Conservation (phyloP, 2,797 vertebrate genomes). For the Poeciliopsis paucimaculata region DNA sequence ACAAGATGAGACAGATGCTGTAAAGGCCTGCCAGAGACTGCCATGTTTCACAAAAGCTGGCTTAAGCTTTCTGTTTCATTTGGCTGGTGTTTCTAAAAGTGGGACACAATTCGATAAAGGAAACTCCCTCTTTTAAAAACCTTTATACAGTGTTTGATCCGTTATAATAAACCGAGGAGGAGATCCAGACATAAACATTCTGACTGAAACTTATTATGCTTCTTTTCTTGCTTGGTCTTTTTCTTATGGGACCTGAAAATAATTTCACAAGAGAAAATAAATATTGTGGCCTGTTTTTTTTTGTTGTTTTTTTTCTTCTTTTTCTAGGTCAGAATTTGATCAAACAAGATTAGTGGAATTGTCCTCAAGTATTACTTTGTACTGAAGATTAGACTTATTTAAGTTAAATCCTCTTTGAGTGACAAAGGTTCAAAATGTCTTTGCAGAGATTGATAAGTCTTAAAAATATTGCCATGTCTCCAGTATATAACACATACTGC, state of each 20-base stretch:
- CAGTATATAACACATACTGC: background rate
- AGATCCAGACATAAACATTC: background rate
- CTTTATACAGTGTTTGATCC: conserved; percentile 11
- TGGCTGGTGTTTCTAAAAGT: conserved; percentile 10
- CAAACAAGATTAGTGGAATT: conserved; percentile 11
- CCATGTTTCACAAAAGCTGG: conserved; percentile 11
- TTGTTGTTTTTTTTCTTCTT: background rate
- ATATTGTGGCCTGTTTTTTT: background rate
- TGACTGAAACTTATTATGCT: background rate
- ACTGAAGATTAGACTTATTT: conserved; percentile 11
- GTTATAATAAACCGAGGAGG: background rate
- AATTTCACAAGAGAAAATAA: background rate
- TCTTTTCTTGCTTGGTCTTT: background rate
- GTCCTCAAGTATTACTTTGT: conserved; percentile 6
- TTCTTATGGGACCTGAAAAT: conserved; percentile 8
- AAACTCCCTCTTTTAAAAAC: conserved; percentile 17
- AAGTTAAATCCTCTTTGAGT: background rate
- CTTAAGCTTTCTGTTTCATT: conserved; percentile 12
- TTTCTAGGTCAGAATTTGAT: conserved; percentile 8
- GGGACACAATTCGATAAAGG: conserved; percentile 15
- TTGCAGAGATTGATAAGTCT: background rate
- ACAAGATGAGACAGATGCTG: conserved; percentile 9
- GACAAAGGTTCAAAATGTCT: background rate
- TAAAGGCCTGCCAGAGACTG: conserved; percentile 6
- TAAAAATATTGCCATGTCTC: background rate